Percentiles rank a stretch among this genome's conserved stretches.
phyloP scores from a whole-genome alignment of 2,113 vertebrate species.

The Callorhinus ursinus region DNA sequence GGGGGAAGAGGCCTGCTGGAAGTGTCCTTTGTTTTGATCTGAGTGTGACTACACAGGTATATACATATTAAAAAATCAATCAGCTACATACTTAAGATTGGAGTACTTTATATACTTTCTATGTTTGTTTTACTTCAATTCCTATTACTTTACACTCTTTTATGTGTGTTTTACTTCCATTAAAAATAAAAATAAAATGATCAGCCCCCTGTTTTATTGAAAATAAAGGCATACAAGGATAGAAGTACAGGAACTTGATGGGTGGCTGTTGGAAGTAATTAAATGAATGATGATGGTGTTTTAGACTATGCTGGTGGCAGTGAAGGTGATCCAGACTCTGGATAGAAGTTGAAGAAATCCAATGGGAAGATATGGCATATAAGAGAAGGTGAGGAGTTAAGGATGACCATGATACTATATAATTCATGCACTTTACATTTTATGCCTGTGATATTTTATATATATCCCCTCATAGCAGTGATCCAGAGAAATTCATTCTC shows the following conservation, averaged over 20 bases:
- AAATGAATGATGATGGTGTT: neutral
- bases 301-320: neutral
- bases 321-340: neutral
- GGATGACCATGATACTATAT: neutral
- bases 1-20: neutral
- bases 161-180: neutral
- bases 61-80: neutral
- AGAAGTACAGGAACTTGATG: neutral
- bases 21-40: neutral
- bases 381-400: neutral
- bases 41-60: neutral
- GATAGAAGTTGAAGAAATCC: neutral
- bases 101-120: neutral
- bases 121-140: neutral
- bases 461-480: neutral
- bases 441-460: neutral
- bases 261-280: neutral
- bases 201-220: neutral
- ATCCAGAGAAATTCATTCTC: neutral
- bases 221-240: neutral
- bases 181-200: neutral
- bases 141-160: neutral
- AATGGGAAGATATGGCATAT: neutral
- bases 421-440: neutral
- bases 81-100: neutral